Base-by-base conservation (phyloP, 2,113 vertebrate genomes). In the Melierax canorus region DNA sequence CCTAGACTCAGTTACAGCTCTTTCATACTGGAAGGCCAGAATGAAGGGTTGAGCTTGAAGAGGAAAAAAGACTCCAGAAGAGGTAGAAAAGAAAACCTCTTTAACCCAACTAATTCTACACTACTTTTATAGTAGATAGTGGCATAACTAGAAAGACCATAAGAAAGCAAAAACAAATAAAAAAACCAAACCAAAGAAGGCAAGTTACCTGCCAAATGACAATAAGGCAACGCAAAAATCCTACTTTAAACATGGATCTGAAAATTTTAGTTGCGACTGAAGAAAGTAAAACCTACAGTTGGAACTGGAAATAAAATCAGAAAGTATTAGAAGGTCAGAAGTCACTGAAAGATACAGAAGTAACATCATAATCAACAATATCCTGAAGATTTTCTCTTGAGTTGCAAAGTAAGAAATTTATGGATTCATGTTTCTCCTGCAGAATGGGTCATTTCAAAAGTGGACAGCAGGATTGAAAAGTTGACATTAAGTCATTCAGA, bases 11-110 rank as follows among this genome's bases (percentile, higher is more conserved):
- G 58, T 53, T 83, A 71, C 60, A 80, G 60, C 58, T 96, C 86
- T 87, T 60, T 62, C n/a, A 39, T 39, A 50, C 32, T 58, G 46
- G 78, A 93, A 97, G 45, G 58, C 29, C 43, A 51, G 38, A 85
- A 91, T 56, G 43, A 93, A 97, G 48, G 60, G 55, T 72, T 94
- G 41, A 90, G 34, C 69, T 72, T 50, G 43, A 97, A 97, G 39
- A 67, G 13, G 21, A 30, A 58, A 48, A 80, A 91, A 53, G 10
- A 94, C 19, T n/a, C 43, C 59, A 62, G 9, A 17, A 77, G 38
- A 94, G 36, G 78, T 29, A 66, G 69, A 83, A 90, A 87, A 90
- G 29, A 68, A 94, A 92, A 81, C 29, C 34, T 62, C 29, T 79
- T 79, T 41, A 88, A 76, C 56, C 45, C 55, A 94, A 80, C 21